Evolutionary conservation across 2,888 invertebrate species (phyloP).

Genomic region (Leistus spinibarbis): DNA sequence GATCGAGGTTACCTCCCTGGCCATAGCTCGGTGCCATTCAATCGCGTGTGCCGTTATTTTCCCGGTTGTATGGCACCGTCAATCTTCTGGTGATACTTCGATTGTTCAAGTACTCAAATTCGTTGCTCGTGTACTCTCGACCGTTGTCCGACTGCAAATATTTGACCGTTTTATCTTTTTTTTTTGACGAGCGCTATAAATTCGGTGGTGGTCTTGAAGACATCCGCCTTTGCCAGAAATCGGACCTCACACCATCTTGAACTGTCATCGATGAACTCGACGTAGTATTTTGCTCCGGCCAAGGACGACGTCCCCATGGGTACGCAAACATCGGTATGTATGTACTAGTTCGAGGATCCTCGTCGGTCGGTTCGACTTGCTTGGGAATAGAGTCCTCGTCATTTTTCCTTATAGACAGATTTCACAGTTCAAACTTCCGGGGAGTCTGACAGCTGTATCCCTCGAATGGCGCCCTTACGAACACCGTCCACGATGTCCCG

Average conservation of each 20-base stretch:
- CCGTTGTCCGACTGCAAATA: slow-evolving; percentile 43
- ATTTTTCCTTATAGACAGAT: slow-evolving; percentile 39
- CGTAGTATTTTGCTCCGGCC: slow-evolving; percentile 41
- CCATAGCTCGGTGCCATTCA: neutral
- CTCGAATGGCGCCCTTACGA: neutral
- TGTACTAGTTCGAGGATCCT: neutral
- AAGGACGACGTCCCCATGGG: neutral
- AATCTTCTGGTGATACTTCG: slow-evolving; percentile 41
- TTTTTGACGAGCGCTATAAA: too few relatives aligned
- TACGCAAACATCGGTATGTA: neutral
- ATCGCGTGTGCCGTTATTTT: neutral
- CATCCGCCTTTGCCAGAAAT: neutral
- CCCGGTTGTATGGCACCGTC: neutral
- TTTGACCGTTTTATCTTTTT: slow-evolving; percentile 34
- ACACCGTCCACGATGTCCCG: neutral
- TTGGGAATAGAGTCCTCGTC: slow-evolving; percentile 27
- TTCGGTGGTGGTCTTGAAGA: neutral
- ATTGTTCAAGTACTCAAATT: slow-evolving; percentile 39
- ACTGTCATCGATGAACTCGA: slow-evolving; percentile 44
- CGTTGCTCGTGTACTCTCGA: slow-evolving; percentile 28
- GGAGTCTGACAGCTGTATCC: neutral
- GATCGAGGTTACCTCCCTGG: too few relatives aligned
- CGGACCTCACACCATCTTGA: slow-evolving; percentile 17
- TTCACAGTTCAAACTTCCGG: slow-evolving; percentile 37
- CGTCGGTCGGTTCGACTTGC: neutral